Evolutionary conservation across 2,888 invertebrate genomes (phyloP).

Genomic region (Metalampra italica): DNA sequence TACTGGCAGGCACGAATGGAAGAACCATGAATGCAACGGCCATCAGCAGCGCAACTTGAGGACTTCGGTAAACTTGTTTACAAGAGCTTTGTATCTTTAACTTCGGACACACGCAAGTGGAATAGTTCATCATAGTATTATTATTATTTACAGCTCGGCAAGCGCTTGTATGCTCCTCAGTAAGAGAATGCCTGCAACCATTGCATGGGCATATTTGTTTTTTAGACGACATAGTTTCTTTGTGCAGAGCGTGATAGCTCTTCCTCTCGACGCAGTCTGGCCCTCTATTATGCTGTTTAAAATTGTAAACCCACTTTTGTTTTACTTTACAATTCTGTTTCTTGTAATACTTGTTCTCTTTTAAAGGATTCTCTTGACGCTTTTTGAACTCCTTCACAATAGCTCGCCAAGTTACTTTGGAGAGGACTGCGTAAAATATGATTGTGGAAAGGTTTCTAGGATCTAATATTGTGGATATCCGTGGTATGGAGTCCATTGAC

Average conservation of each 20-base stretch:
- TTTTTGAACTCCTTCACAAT: constrained; percentile 57
- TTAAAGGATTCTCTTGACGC: constrained; percentile 45
- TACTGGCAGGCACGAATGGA: constrained; percentile 97
- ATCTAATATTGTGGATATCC: constrained; percentile 88
- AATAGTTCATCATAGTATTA: constrained; percentile 78
- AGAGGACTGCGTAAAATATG: constrained; percentile 83
- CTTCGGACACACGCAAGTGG: constrained; percentile 68
- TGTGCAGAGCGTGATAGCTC: constrained; percentile 54
- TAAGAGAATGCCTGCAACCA: constrained; percentile 82
- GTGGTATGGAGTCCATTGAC: constrained; percentile 98
- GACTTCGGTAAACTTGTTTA: constrained; percentile 53
- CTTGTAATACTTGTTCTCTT: constrained; percentile 59
- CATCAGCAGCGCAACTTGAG: constrained; percentile 74
- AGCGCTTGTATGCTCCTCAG: constrained; percentile 82
- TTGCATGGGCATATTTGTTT: constrained; percentile 78
- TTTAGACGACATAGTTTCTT: constrained; percentile 57
- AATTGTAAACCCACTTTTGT: constrained; percentile 65
- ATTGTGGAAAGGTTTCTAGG: constrained; percentile 86
- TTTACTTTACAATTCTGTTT: constrained; percentile 63
- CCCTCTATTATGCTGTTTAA: constrained; percentile 58
- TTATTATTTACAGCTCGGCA: constrained; percentile 86
- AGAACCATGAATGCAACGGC: constrained; percentile 89
- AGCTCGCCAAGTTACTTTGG: constrained; percentile 62
- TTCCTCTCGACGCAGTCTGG: constrained; percentile 64
- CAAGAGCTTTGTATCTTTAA: constrained; percentile 43